Evolutionary conservation across 1,140 invertebrate species (phyloP).

Genomic region (Pomacea maculata): DNA sequence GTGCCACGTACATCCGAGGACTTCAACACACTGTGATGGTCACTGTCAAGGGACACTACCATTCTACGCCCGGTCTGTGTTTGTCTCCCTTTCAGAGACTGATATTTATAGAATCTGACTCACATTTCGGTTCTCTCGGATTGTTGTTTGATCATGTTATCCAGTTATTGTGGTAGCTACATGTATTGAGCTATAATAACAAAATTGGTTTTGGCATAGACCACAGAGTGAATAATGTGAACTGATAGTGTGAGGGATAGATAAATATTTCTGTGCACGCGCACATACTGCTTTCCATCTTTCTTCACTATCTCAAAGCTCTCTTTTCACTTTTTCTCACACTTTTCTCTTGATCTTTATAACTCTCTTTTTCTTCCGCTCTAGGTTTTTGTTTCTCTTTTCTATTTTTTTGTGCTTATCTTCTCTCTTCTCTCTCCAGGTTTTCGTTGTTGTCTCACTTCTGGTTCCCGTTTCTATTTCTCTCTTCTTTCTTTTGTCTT

Average conservation of each 20-base stretch:
- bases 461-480: not conserved
- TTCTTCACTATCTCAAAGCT: not conserved
- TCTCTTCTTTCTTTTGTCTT: too few species aligned
- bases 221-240: too few species aligned
- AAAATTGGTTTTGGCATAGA: not conserved
- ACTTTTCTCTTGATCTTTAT: not conserved
- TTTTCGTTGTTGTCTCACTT: not conserved
- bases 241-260: too few species aligned
- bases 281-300: not conserved
- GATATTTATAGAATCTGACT: not conserved
- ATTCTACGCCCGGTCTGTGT: too few species aligned
- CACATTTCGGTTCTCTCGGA: not conserved
- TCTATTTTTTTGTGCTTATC: not conserved
- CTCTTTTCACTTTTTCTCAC: not conserved
- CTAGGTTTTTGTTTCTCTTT: not conserved
- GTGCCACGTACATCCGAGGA: too few species aligned
- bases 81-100: too few species aligned
- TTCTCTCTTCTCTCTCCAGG: not conserved
- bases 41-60: too few species aligned
- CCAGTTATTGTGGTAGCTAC: not conserved
- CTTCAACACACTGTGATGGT: too few species aligned
- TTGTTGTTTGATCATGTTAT: too few species aligned
- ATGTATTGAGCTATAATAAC: not conserved
- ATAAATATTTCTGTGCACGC: not conserved
- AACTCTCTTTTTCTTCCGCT: not conserved